Percentiles rank a stretch among this genome's conserved stretches.
These are phyloP conservation scores for Plecturocebus donacophilus DNA, from an alignment of 2,113 vertebrate genomes.

Conservation along the genomic window DNA sequence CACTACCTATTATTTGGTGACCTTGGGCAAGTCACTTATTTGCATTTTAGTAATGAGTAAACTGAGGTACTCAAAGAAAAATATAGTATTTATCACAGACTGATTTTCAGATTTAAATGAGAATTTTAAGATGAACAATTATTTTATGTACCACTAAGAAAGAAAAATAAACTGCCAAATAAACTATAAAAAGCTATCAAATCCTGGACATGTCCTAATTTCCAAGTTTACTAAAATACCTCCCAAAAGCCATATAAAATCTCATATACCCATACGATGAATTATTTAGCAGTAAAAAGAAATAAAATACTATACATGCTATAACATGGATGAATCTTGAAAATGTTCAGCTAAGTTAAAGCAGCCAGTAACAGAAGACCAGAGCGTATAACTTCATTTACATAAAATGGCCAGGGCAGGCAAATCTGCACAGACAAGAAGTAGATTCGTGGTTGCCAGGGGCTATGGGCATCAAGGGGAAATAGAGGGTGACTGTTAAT, in stretches of 20 bases:
- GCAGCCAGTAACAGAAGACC: neutral
- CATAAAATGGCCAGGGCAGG: neutral
- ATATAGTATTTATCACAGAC: neutral
- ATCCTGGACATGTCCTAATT: neutral
- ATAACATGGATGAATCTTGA: neutral
- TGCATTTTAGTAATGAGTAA: neutral
- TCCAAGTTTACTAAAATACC: neutral
- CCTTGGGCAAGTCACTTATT: neutral
- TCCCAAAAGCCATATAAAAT: neutral
- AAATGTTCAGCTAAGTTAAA: neutral
- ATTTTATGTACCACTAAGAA: neutral
- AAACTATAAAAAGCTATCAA: constrained; percentile 20
- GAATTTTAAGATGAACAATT: neutral
- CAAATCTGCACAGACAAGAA: neutral
- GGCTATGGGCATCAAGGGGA: neutral
- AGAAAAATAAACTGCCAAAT: neutral
- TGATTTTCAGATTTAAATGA: neutral
- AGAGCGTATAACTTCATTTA: neutral
- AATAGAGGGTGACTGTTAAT: neutral
- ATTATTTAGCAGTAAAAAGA: neutral
- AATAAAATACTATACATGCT: neutral
- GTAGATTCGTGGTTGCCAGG: neutral
- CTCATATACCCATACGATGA: neutral
- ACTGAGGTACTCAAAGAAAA: neutral
- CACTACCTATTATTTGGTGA: neutral